A percentile compares a stretch with the other conserved stretches of the same genome.
Evolutionary conservation across 2,797 vertebrate genomes (phyloP).

Genomic region (Argyrosomus regius): DNA sequence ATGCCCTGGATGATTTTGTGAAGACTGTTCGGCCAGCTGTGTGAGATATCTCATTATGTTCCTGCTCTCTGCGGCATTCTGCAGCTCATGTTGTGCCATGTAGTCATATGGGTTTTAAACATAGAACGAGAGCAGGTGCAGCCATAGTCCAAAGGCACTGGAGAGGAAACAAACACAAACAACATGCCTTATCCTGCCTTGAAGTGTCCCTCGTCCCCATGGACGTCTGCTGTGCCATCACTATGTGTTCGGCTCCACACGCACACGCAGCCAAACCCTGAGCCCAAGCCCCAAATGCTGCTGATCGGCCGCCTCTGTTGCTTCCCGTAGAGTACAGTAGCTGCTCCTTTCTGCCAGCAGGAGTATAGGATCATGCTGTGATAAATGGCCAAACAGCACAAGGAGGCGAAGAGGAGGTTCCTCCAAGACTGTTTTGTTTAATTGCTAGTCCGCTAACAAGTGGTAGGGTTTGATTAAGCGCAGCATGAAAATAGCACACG

Average conservation of each 20-base stretch:
- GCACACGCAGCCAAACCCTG: constrained; percentile 37
- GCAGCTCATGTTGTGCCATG: constrained; percentile 58
- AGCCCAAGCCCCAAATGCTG: constrained; percentile 40
- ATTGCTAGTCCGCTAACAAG: constrained; percentile 77
- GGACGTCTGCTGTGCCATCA: constrained; percentile 66
- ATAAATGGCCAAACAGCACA: constrained; percentile 76
- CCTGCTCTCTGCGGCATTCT: constrained; percentile 59
- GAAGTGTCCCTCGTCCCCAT: constrained; percentile 66
- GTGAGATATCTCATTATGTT: constrained; percentile 71
- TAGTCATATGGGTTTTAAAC: constrained; percentile 68
- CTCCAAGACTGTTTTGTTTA: constrained; percentile 79
- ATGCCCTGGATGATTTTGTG: constrained; percentile 67
- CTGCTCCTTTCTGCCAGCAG: constrained; percentile 52
- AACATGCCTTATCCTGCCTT: constrained; percentile 80
- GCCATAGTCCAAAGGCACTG: constrained; percentile 61
- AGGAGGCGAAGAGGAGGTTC: constrained; percentile 56
- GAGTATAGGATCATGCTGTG: constrained; percentile 68
- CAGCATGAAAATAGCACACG: constrained; percentile 60
- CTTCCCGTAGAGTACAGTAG: constrained; percentile 26
- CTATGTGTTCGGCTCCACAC: constrained; percentile 50
- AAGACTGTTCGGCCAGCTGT: constrained; percentile 63
- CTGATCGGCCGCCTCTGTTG: constrained; percentile 20
- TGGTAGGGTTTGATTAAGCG: constrained; percentile 74
- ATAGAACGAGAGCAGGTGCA: constrained; percentile 76
- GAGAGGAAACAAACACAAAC: constrained; percentile 76